Evolutionary conservation across 2,113 vertebrate genomes (phyloP).

Genomic region (Callionymus lyra): DNA sequence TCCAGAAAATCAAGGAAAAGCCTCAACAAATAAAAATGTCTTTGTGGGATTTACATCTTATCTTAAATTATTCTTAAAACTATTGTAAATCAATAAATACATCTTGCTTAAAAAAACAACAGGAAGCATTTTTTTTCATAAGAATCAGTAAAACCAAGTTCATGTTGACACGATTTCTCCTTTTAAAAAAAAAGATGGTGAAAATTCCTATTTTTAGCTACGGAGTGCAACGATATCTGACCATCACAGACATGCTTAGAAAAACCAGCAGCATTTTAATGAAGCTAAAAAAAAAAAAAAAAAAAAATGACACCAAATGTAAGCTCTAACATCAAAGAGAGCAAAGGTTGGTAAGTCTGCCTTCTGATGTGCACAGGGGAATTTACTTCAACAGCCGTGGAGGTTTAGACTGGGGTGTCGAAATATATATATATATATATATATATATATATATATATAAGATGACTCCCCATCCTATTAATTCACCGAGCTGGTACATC

Average conservation of each 20-base stretch:
- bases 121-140: too few relatives aligned
- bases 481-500: not conserved
- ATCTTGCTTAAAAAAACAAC: too few relatives aligned
- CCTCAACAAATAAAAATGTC: too few relatives aligned
- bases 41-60: too few relatives aligned
- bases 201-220: slow-evolving; percentile 3
- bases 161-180: too few relatives aligned
- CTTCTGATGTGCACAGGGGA: slow-evolving; percentile 18
- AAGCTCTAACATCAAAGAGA: slow-evolving; percentile 24
- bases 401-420: not conserved
- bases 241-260: slow-evolving; percentile 9
- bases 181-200: too few relatives aligned
- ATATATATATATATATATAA: not conserved
- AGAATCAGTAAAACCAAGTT: too few relatives aligned
- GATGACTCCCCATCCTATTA: slow-evolving; percentile 2
- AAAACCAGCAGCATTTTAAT: slow-evolving; percentile 34
- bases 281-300: too few relatives aligned
- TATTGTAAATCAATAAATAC: too few relatives aligned
- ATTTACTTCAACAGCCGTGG: slow-evolving; percentile 1
- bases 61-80: too few relatives aligned
- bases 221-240: slow-evolving; percentile 1
- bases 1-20: too few relatives aligned
- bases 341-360: slow-evolving; percentile 31
- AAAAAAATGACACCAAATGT: slow-evolving; percentile 17
- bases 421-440: not conserved